Conservation (phyloP, 2,888 invertebrate species). For the Drosophila leonis region DNA sequence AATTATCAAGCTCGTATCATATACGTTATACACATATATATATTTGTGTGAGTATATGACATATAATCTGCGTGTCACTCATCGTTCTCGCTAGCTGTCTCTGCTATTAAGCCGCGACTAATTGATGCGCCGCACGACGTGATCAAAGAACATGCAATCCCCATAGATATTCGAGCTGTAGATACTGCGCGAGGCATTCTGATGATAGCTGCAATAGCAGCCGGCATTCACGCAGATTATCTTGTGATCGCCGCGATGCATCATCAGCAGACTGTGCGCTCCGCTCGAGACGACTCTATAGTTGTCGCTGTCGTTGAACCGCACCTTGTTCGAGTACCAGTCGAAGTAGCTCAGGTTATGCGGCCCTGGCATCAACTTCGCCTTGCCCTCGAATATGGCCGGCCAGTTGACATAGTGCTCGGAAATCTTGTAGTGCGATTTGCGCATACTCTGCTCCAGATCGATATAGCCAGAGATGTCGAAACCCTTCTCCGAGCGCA, state of each 20-base stretch:
- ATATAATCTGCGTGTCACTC: slow-evolving; percentile 35
- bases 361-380: slow-evolving; percentile 29
- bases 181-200: slow-evolving; percentile 34
- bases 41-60: not conserved
- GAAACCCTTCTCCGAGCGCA: slow-evolving; percentile 47
- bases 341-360: slow-evolving; percentile 56
- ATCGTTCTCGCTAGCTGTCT: not conserved
- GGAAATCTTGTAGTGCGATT: slow-evolving; percentile 20
- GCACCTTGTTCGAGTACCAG: slow-evolving; percentile 46
- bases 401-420: slow-evolving; percentile 42
- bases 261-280: slow-evolving; percentile 56
- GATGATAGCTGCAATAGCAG: slow-evolving; percentile 34
- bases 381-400: slow-evolving; percentile 53
- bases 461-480: slow-evolving; percentile 62
- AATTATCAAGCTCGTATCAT: slow-evolving; percentile 28
- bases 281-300: slow-evolving; percentile 31
- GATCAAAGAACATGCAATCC: slow-evolving; percentile 65
- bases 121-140: slow-evolving; percentile 51
- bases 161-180: slow-evolving; percentile 49
- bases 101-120: slow-evolving; percentile 19
- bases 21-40: not conserved
- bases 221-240: slow-evolving; percentile 53
- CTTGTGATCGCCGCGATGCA: slow-evolving; percentile 60
- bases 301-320: slow-evolving; percentile 48
- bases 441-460: slow-evolving; percentile 52